A percentile compares a stretch with the other conserved stretches of the same genome.
Conservation (phyloP, 2,113 vertebrate species). For the Zosterops lateralis region DNA sequence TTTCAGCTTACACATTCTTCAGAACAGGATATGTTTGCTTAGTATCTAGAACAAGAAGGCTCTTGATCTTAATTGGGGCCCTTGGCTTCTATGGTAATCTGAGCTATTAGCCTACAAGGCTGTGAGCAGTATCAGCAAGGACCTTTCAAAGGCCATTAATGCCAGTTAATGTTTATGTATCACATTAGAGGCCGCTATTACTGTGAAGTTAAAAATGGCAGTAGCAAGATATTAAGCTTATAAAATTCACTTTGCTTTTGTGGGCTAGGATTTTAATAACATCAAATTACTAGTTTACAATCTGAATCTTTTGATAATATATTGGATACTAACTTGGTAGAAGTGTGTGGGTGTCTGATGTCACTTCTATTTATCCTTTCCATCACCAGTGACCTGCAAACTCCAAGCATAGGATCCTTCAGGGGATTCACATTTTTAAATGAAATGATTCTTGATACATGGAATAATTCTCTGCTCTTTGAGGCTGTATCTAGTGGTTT, state of each 20-base stretch:
- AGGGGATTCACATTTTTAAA: slow-evolving; percentile 10
- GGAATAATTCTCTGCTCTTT: not conserved
- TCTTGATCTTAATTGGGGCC: not conserved
- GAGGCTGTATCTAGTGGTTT: not conserved
- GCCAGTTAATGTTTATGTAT: not conserved
- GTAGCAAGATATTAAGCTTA: not conserved
- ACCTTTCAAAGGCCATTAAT: not conserved
- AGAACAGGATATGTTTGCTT: not conserved
- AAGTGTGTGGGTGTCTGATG: not conserved
- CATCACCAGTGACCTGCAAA: slow-evolving; percentile 21
- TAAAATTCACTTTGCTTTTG: not conserved
- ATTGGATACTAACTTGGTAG: not conserved
- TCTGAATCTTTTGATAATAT: not conserved
- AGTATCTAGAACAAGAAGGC: not conserved
- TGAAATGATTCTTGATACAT: not conserved
- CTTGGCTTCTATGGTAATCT: not conserved
- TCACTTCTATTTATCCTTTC: slow-evolving; percentile 28
- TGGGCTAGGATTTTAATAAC: not conserved
- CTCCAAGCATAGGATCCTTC: not conserved
- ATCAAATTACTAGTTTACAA: not conserved
- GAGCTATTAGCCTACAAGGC: not conserved
- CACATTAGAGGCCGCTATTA: not conserved
- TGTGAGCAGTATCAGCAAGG: not conserved
- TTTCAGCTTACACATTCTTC: not conserved
- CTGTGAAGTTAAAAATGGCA: not conserved